phyloP scores from a whole-genome alignment of 1,140 invertebrate species.

The Drosophila ananassae region DNA sequence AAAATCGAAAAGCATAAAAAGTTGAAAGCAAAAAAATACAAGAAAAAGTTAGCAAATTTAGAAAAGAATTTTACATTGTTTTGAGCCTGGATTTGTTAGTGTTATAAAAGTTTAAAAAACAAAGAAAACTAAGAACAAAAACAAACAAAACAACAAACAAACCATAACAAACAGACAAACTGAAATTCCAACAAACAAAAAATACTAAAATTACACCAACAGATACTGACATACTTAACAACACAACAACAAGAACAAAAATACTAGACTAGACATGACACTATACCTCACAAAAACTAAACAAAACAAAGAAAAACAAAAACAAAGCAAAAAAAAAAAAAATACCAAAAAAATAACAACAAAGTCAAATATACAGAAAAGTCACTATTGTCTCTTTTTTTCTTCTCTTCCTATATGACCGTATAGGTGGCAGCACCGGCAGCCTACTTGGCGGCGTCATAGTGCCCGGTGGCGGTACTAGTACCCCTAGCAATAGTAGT shows the following conservation, averaged over 20 bases:
- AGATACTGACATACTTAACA: slow-evolving; percentile 8
- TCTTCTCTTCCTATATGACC: slow-evolving; percentile 84
- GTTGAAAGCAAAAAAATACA: slow-evolving; percentile 1
- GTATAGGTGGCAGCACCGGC: slow-evolving; percentile 84
- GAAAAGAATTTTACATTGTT: slow-evolving; percentile 67
- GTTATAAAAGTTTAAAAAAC: slow-evolving; percentile 63
- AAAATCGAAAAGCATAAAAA: slow-evolving; percentile 1
- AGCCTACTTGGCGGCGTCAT: slow-evolving; percentile 83
- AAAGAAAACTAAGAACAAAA: slow-evolving; percentile 33
- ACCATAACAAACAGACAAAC: slow-evolving; percentile 23
- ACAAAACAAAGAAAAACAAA: slow-evolving; percentile 28
- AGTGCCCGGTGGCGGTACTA: slow-evolving; percentile 79
- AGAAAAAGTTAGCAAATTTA: slow-evolving; percentile 51
- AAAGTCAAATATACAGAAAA: slow-evolving; percentile 83
- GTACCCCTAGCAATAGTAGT: slow-evolving; percentile 78
- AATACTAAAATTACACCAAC: slow-evolving; percentile 9
- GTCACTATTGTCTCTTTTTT: slow-evolving; percentile 85
- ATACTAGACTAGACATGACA: slow-evolving; percentile 25
- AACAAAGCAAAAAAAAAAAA: slow-evolving; percentile 25
- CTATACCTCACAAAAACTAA: slow-evolving; percentile 26
- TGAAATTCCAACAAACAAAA: slow-evolving; percentile 16
- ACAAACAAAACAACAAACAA: slow-evolving; percentile 29
- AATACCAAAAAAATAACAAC: slow-evolving; percentile 56
- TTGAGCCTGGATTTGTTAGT: slow-evolving; percentile 84
- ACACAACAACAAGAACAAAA: slow-evolving; percentile 4